Evolutionary conservation across 2,113 vertebrate genomes (phyloP).

Genomic region (Panthera tigris): DNA sequence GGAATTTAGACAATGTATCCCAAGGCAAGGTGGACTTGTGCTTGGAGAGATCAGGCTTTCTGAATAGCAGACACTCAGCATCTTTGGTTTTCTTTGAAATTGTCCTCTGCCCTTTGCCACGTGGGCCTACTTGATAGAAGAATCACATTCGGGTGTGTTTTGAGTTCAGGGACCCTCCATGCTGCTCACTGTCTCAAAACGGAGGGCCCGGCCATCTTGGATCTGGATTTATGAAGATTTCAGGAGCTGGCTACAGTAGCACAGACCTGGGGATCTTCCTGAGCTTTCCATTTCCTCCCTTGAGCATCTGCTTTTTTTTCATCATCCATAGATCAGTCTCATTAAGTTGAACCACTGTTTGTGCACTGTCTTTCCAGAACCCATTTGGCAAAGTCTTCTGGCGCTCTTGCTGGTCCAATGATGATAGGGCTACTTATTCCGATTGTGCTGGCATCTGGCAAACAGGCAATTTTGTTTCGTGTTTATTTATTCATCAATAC

Average conservation of each 20-base stretch:
- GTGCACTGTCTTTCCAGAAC: not conserved
- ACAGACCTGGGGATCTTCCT: not conserved
- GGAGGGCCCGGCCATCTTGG: no score
- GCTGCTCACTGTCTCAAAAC: not conserved
- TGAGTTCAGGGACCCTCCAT: not conserved
- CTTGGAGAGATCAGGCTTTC: not conserved
- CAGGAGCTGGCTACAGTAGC: not conserved
- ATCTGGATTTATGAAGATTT: not conserved
- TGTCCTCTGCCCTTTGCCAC: not conserved
- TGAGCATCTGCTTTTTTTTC: not conserved
- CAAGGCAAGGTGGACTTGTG: not conserved
- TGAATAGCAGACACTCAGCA: not conserved
- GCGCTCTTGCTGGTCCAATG: not conserved
- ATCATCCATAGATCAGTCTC: not conserved
- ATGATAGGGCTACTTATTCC: not conserved
- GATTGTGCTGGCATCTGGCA: conserved; percentile 11
- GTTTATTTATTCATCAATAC: conserved; percentile 64
- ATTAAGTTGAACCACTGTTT: not conserved
- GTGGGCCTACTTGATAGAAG: not conserved
- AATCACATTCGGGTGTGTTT: fast-evolving
- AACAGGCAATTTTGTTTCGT: conserved; percentile 37
- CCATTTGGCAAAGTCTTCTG: not conserved
- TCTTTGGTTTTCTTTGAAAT: not conserved
- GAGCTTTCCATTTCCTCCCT: not conserved
- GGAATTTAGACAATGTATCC: not conserved